phyloP scores from a whole-genome alignment of 2,113 vertebrate species.

The Choloepus hoffmanni region DNA sequence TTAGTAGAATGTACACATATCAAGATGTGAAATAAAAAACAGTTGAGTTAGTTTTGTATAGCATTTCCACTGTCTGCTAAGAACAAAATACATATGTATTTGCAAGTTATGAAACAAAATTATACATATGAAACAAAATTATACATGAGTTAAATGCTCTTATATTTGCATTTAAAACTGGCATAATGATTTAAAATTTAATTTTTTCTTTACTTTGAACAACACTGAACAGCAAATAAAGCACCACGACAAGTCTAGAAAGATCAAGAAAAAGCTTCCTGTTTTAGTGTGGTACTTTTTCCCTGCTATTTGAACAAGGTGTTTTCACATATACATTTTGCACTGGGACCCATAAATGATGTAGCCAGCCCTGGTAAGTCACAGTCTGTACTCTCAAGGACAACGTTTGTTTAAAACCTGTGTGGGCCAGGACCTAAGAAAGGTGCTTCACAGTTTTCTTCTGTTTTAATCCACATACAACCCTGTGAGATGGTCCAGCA shows the following conservation, averaged over 20 bases:
- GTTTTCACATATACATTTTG: neutral
- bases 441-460: neutral
- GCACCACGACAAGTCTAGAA: neutral
- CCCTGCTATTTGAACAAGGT: neutral
- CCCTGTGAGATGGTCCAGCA: neutral
- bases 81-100: slow-evolving; percentile 42
- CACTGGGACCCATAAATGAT: neutral
- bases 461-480: neutral
- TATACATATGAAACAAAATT: neutral
- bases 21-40: neutral
- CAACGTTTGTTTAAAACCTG: neutral
- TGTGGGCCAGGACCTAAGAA: neutral
- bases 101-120: neutral
- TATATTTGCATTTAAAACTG: slow-evolving; percentile 50
- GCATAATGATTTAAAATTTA: slow-evolving; percentile 48
- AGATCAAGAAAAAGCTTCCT: neutral
- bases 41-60: neutral
- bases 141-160: slow-evolving; percentile 23
- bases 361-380: neutral
- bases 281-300: neutral
- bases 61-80: slow-evolving; percentile 32
- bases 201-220: slow-evolving; percentile 53
- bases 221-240: slow-evolving; percentile 52
- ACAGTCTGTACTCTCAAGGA: neutral
- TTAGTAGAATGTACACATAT: neutral